phyloP scores from a whole-genome alignment of 2,888 invertebrate genomes.

The Trimorus sp. region DNA sequence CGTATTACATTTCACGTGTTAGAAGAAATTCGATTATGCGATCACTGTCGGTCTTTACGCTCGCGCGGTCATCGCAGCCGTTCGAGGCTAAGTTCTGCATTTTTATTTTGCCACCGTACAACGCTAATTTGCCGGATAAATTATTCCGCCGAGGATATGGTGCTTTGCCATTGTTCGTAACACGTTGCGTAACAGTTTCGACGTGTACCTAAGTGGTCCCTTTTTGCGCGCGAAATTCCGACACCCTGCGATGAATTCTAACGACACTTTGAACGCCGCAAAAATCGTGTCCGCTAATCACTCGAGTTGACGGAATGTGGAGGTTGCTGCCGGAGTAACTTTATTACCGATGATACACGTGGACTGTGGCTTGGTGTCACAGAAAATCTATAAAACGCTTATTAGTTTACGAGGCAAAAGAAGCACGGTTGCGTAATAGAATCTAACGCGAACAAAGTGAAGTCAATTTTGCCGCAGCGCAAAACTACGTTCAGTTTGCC shows the following conservation, averaged over 20 bases:
- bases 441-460: constrained; percentile 32
- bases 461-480: constrained; percentile 43
- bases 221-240: neutral
- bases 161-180: neutral
- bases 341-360: constrained; percentile 37
- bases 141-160: too few relatives aligned
- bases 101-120: constrained; percentile 18
- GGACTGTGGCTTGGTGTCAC: constrained; percentile 18
- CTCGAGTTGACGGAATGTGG: constrained; percentile 31
- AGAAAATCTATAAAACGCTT: constrained; percentile 44
- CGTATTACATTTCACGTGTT: constrained; percentile 27
- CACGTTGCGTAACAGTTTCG: constrained; percentile 10
- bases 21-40: constrained; percentile 36
- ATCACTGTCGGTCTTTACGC: constrained; percentile 25
- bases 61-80: neutral
- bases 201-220: constrained; percentile 12
- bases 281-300: constrained; percentile 23
- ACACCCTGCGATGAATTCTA: neutral
- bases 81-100: constrained; percentile 16
- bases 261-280: constrained; percentile 1
- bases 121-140: constrained; percentile 1
- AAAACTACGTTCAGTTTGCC: constrained; percentile 44
- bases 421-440: constrained; percentile 41
- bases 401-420: constrained; percentile 56
- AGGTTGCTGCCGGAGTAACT: constrained; percentile 28